Base-by-base conservation (phyloP, 2,797 vertebrate genomes). In the Yasuhikotakia modesta region DNA sequence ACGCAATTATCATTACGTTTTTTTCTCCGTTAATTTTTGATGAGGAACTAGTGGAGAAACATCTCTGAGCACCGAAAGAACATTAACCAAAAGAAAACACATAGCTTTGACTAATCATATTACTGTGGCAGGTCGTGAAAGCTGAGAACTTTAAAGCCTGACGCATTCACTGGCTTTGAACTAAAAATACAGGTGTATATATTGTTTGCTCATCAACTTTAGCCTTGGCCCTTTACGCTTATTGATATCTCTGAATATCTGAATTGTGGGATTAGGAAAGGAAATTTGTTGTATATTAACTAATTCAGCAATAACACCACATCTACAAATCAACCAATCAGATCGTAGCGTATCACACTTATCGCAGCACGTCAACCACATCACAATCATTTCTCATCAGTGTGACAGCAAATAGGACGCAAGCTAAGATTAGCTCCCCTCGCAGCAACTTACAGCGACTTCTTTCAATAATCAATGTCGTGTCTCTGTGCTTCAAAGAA, bases 1-100 rank as follows among this genome's bases (percentile, higher is more conserved):
- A 83, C 81, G 82, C 82, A 79, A 89, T 87, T 85, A 88, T 84
- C 88, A 89, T 90, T 87, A 89, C 77, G 69, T 70, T 14, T 73
- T 81, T 79, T 79, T 73, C 65, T 66, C 79, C 70, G 73, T 91
- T 79, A 78, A 90, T 90, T 87, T 90, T 90, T 91, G 87, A 92
- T 87, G 85, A 88, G 81, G 70, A 83, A 81, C 80, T 69, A 81
- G 79, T 71, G 70, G 73, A 70, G 68, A 87, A 84, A 87, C 86
- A 87, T 84, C 85, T 83, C 82, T 77, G 79, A 78, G 35, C 81
- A 84, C 81, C 79, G 84, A 64, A 52, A 84, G 63, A 85, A 81
- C 84, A 84, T 87, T 86, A 90, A 88, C 85, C 82, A 88, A 87
- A 78, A 72, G 78, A 81, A 78, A 81, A 81, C 64, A 76, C 70